Base-by-base conservation (phyloP, 2,113 vertebrate species). In the Corythoichthys intestinalis region DNA sequence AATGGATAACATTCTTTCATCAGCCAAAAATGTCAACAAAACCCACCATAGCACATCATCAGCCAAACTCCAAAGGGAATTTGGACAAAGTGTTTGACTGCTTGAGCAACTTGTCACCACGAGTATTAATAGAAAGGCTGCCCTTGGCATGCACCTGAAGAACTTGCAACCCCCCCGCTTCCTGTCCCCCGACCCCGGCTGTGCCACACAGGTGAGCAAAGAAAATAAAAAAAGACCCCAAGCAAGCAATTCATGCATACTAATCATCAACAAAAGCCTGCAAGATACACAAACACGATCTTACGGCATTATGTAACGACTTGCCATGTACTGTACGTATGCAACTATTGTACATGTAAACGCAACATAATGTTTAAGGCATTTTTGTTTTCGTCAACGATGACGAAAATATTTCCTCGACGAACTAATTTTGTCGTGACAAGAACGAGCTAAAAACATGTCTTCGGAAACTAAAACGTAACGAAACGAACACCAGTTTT, bases 211-310 rank as follows among this genome's bases (percentile, higher is more conserved):
- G 78, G 79, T 82, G 79, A 88, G 78, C 77, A 20, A 12, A 34
- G 35, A 14, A 48, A 11, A 39, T 7, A 75, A 68, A 75, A 73
- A 69, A 75, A 73, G 75, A 81, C 80, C 76, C 41, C 62, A 58
- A 79, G 81, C 73, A 72, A 69, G 11, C 47, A 41, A 37, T 38
- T 83, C 72, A 87, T 91, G 67, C 84, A 91, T 90, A 91, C 89
- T 90, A 83, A 90, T 88, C n/a, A 6, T 9, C 1, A 47, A 53
- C 44, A 28, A 10, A 49, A 60, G 71, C 65, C 64, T 84, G 77
- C 82, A 72, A 81, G 53, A 53, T 49, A 48, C 77, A 82, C 9
- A 34, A 34, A 20, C 15, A 41, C 15, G 4, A n/a, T 17, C 1
- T 4, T 2, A 7, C 59, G 6, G 3, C 15, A n/a, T 61, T n/a